These are phyloP conservation scores for Bubalus kerabau DNA, from an alignment of 2,113 vertebrate species.

Conservation along the genomic window DNA sequence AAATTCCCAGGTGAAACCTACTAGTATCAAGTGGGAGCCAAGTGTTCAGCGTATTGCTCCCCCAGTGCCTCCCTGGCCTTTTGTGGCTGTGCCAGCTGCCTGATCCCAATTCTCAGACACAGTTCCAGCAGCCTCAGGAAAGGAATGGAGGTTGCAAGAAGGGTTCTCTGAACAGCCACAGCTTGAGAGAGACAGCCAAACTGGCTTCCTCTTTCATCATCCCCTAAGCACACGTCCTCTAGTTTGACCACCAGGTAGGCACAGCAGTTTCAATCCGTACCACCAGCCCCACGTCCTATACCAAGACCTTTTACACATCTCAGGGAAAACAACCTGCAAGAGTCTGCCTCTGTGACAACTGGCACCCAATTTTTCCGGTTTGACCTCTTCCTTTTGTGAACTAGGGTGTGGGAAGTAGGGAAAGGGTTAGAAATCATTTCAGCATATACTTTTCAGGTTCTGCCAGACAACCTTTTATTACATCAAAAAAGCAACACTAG, in stretches of 20 bases:
- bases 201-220: neutral
- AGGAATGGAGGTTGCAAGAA: neutral
- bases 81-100: neutral
- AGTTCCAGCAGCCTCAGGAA: neutral
- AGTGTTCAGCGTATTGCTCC: neutral
- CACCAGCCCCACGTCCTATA: neutral
- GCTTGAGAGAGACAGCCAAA: neutral
- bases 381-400: neutral
- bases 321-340: neutral
- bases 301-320: neutral
- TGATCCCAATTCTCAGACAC: neutral
- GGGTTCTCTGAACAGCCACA: neutral
- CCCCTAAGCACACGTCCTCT: neutral
- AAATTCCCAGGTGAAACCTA: neutral
- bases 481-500: constrained; percentile 66
- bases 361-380: neutral
- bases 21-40: neutral
- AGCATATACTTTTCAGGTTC: constrained; percentile 40
- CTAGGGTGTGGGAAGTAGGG: neutral
- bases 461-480: constrained; percentile 70
- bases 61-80: neutral
- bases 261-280: neutral
- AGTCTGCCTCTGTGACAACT: fast-evolving
- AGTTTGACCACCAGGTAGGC: neutral
- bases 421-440: constrained; percentile 28